Conservation (phyloP, 1,140 invertebrate species). For the Lasaia peninsularis region DNA sequence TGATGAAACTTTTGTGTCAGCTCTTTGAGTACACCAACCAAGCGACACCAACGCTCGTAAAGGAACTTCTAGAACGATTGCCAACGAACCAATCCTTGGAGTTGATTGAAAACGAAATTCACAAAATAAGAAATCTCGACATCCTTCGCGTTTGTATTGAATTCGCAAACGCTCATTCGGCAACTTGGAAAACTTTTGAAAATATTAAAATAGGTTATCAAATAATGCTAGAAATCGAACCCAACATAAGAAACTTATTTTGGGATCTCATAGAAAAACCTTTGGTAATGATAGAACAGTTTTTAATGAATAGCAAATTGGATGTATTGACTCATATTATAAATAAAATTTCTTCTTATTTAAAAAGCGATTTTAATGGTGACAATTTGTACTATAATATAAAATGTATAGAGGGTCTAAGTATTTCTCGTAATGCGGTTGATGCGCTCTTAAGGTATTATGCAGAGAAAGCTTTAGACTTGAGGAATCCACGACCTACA, state of each 20-base stretch:
- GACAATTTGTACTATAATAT: slow-evolving; percentile 75
- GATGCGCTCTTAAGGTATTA: slow-evolving; percentile 84
- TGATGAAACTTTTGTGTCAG: slow-evolving; percentile 58
- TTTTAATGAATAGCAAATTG: slow-evolving; percentile 86
- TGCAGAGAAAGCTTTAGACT: slow-evolving; percentile 85
- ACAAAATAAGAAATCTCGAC: slow-evolving; percentile 79
- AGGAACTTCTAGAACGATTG: slow-evolving; percentile 72
- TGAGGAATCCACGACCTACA: slow-evolving; percentile 75
- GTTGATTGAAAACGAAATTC: slow-evolving; percentile 80
- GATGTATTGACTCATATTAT: slow-evolving; percentile 80
- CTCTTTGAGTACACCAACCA: slow-evolving; percentile 64
- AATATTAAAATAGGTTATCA: slow-evolving; percentile 78
- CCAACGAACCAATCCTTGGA: slow-evolving; percentile 76
- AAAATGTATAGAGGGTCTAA: slow-evolving; percentile 57
- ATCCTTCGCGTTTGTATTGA: slow-evolving; percentile 80
- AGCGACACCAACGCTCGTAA: slow-evolving; percentile 50
- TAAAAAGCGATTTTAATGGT: slow-evolving; percentile 61
- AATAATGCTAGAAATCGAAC: slow-evolving; percentile 79
- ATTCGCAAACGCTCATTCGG: slow-evolving; percentile 76
- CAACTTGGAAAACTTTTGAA: slow-evolving; percentile 71
- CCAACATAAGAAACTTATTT: slow-evolving; percentile 76
- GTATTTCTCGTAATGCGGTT: slow-evolving; percentile 76
- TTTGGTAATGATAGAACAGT: slow-evolving; percentile 83
- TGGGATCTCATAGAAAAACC: slow-evolving; percentile 83
- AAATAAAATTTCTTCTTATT: slow-evolving; percentile 58